Evolutionary conservation across 2,888 invertebrate species (phyloP).

Genomic region (Eubasilissa splendida): DNA sequence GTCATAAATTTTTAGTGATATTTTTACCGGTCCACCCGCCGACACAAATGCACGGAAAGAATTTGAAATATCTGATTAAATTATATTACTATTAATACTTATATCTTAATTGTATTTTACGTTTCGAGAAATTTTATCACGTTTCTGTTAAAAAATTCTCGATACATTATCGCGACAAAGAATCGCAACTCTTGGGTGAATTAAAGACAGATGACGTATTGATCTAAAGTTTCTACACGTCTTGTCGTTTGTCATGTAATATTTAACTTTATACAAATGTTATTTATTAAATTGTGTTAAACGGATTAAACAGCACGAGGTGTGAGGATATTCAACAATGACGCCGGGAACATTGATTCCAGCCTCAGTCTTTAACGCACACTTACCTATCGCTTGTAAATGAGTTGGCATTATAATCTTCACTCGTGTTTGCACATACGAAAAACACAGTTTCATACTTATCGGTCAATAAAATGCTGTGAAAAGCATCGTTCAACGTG

Average conservation of each 20-base stretch:
- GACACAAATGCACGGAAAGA: slow-evolving; percentile 23
- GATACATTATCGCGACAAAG: too few relatives aligned
- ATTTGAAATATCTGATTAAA: slow-evolving; percentile 39
- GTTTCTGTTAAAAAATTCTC: too few relatives aligned
- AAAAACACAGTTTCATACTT: background rate
- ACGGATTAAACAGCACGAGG: too few relatives aligned
- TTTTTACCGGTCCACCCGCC: slow-evolving; percentile 21
- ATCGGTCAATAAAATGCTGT: slow-evolving; percentile 26
- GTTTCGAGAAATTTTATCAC: too few relatives aligned
- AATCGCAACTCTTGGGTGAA: too few relatives aligned
- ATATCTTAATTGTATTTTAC: too few relatives aligned
- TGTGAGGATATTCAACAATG: too few relatives aligned
- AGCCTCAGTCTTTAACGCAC: background rate
- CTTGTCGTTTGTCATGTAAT: too few relatives aligned
- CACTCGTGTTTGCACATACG: background rate
- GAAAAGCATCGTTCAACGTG: background rate
- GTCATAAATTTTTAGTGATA: slow-evolving; percentile 45
- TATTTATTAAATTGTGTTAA: too few relatives aligned
- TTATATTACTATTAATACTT: background rate
- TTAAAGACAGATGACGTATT: too few relatives aligned
- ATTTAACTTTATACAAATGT: too few relatives aligned
- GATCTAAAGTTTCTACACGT: too few relatives aligned
- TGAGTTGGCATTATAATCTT: background rate
- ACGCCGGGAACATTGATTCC: background rate
- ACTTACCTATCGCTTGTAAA: background rate